Conservation (phyloP, 2,888 invertebrate species). For the Nemotelus nigrinus region DNA sequence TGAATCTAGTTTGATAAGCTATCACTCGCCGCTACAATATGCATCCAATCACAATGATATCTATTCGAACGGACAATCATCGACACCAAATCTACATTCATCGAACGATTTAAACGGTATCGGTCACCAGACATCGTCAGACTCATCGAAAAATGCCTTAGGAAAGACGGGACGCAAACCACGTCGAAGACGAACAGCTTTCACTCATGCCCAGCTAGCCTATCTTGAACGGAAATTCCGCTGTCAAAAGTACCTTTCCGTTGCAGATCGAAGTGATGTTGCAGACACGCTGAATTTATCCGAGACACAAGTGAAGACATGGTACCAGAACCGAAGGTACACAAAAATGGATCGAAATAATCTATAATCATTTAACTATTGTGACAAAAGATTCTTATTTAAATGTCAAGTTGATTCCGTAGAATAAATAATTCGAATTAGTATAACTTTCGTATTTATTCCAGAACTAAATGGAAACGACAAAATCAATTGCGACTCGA, state of each 20-base stretch:
- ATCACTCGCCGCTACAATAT: constrained; percentile 46
- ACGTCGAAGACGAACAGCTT: constrained; percentile 86
- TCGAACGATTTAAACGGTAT: background rate
- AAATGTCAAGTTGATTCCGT: too few relatives aligned
- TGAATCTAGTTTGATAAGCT: constrained; percentile 59
- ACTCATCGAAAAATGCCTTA: constrained; percentile 56
- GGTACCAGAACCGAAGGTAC: constrained; percentile 71
- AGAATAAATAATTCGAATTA: too few relatives aligned
- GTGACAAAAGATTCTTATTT: too few relatives aligned
- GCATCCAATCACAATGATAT: constrained; percentile 49
- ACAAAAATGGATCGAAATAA: background rate
- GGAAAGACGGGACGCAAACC: constrained; percentile 77
- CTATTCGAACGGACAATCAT: constrained; percentile 51
- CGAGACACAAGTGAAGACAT: constrained; percentile 95
- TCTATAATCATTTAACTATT: background rate
- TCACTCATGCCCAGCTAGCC: constrained; percentile 93
- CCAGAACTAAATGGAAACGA: constrained; percentile 87
- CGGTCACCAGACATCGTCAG: constrained; percentile 52
- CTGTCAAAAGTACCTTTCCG: constrained; percentile 92
- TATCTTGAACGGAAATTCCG: constrained; percentile 91
- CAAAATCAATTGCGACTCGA: constrained; percentile 88
- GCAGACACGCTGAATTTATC: constrained; percentile 89
- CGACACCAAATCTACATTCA: constrained; percentile 51
- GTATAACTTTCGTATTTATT: background rate
- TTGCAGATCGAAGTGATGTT: constrained; percentile 92